These are phyloP conservation scores for Decapterus maruadsi DNA, from an alignment of 2,797 vertebrate genomes.

Conservation along the genomic window DNA sequence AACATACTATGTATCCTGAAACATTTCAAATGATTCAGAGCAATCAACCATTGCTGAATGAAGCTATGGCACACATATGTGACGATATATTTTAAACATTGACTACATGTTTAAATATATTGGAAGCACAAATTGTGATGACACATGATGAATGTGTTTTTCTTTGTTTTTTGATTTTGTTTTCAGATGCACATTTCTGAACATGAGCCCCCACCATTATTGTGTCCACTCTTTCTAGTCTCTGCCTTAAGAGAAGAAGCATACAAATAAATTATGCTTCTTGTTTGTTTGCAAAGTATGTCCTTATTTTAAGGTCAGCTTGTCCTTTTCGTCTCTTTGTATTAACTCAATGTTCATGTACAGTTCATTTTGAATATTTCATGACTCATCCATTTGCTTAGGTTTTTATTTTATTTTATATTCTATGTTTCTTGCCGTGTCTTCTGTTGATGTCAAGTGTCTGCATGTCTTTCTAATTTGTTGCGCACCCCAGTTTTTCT, in stretches of 20 bases:
- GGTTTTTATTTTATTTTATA: background rate
- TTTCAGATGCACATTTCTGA: slow-evolving; percentile 80
- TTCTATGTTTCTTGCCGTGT: slow-evolving; percentile 4
- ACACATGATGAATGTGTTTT: slow-evolving; percentile 75
- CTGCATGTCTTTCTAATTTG: slow-evolving; percentile 60
- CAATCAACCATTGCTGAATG: slow-evolving; percentile 76
- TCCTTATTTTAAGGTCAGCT: slow-evolving; percentile 49
- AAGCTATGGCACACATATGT: slow-evolving; percentile 77
- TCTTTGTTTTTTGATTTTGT: slow-evolving; percentile 64
- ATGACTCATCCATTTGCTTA: slow-evolving; percentile 28
- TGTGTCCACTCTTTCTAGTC: slow-evolving; percentile 67
- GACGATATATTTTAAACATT: slow-evolving; percentile 89
- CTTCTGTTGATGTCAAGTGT: slow-evolving; percentile 33
- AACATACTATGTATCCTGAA: slow-evolving; percentile 84
- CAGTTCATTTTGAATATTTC: slow-evolving; percentile 29
- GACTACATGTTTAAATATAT: slow-evolving; percentile 87
- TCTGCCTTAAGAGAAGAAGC: slow-evolving; percentile 69
- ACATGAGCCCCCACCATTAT: slow-evolving; percentile 75
- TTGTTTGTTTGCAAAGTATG: slow-evolving; percentile 78
- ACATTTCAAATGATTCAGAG: slow-evolving; percentile 78
- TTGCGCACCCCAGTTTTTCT: slow-evolving; percentile 53
- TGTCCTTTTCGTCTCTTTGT: slow-evolving; percentile 38
- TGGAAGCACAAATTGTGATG: slow-evolving; percentile 75
- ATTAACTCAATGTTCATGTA: slow-evolving; percentile 12
- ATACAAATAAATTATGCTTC: slow-evolving; percentile 77